phyloP scores from a whole-genome alignment of 2,797 vertebrate genomes.

The Tauraco hartlaubi region DNA sequence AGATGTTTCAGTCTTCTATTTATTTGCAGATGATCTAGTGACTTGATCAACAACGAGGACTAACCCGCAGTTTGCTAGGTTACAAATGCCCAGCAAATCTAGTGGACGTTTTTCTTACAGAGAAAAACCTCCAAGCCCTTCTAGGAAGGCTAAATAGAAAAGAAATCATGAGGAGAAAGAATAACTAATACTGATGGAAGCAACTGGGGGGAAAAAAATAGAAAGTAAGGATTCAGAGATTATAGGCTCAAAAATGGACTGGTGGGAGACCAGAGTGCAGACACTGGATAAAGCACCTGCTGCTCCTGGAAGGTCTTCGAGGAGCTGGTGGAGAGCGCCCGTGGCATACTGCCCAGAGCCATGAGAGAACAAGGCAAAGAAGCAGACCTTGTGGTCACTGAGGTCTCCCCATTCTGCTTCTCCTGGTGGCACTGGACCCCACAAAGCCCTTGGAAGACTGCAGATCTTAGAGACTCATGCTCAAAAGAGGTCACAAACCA shows the following conservation, averaged over 20 bases:
- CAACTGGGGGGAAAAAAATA: rapidly evolving
- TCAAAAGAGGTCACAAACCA: neutral
- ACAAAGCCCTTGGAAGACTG: neutral
- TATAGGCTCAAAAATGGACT: neutral
- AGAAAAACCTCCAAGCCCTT: neutral
- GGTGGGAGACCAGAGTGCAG: neutral
- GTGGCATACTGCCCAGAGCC: rapidly evolving
- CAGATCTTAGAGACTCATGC: neutral
- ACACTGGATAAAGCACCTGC: neutral
- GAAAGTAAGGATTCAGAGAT: neutral
- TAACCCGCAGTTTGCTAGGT: neutral
- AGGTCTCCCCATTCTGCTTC: neutral
- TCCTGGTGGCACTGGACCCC: neutral
- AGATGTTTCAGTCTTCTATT: neutral
- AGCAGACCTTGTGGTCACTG: rapidly evolving
- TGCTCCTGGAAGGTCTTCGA: neutral
- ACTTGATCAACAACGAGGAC: neutral
- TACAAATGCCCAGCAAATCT: neutral
- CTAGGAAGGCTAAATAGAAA: neutral
- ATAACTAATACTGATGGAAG: neutral
- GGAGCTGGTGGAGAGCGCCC: neutral
- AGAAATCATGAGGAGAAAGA: neutral
- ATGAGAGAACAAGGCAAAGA: neutral
- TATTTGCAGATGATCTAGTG: neutral
- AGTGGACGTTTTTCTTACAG: neutral